Evolutionary conservation across 2,797 vertebrate genomes (phyloP).

Genomic region (Acrossocheilus fasciatus): DNA sequence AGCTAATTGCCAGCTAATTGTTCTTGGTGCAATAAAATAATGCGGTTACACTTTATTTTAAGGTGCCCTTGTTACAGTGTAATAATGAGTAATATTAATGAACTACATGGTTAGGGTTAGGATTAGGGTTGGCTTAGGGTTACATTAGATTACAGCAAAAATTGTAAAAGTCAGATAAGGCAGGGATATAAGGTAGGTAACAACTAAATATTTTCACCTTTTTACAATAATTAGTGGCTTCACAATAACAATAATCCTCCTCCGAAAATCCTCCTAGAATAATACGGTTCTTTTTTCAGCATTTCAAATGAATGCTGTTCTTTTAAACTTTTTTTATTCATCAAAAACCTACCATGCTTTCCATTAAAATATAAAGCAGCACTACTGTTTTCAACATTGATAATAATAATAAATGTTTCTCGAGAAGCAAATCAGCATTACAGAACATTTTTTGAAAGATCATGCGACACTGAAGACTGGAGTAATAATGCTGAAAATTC

Average conservation of each 20-base stretch:
- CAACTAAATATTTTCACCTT: background rate
- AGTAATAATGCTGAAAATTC: background rate
- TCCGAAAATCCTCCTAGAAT: background rate
- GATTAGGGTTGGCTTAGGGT: too few relatives aligned
- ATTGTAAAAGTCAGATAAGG: background rate
- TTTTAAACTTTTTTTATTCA: background rate
- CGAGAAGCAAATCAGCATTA: background rate
- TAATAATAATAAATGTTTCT: background rate
- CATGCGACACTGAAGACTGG: background rate
- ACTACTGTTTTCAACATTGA: background rate
- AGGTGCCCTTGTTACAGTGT: too few relatives aligned
- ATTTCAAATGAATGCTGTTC: background rate
- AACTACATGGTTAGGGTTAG: too few relatives aligned
- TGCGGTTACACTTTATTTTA: too few relatives aligned
- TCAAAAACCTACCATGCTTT: background rate
- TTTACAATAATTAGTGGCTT: background rate
- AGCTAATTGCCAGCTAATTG: background rate
- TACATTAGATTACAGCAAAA: background rate
- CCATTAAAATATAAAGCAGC: background rate
- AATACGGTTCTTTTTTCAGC: background rate
- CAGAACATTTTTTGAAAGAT: background rate
- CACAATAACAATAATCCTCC: background rate
- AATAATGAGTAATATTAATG: too few relatives aligned
- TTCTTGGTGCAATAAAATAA: background rate
- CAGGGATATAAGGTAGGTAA: background rate